phyloP scores from a whole-genome alignment of 2,113 vertebrate species.

The Gasterosteus aculeatus region DNA sequence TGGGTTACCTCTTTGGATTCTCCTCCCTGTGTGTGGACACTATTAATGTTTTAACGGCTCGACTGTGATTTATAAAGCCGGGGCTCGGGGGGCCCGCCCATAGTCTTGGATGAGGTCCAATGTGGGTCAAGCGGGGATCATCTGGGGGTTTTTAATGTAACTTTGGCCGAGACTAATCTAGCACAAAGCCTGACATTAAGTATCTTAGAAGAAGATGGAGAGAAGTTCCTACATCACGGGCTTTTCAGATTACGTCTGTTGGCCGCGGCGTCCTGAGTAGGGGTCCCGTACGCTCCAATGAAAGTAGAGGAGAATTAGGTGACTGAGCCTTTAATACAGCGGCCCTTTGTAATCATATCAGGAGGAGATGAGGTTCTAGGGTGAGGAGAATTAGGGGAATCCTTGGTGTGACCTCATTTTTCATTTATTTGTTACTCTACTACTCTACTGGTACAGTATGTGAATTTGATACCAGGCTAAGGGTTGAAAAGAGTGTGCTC shows the following conservation, averaged over 20 bases:
- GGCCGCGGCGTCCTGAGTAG: slow-evolving; percentile 56
- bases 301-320: slow-evolving; percentile 70
- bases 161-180: slow-evolving; percentile 75
- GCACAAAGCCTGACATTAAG: slow-evolving; percentile 74
- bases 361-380: slow-evolving; percentile 55
- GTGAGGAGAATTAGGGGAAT: slow-evolving; percentile 49
- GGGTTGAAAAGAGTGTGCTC: not conserved
- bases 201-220: slow-evolving; percentile 77
- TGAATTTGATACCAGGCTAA: not conserved
- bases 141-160: slow-evolving; percentile 66
- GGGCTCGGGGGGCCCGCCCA: slow-evolving; percentile 45
- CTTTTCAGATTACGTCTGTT: slow-evolving; percentile 76
- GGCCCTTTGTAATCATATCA: slow-evolving; percentile 68
- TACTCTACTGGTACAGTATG: not conserved
- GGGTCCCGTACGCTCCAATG: slow-evolving; percentile 61
- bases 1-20: slow-evolving; percentile 65
- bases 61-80: slow-evolving; percentile 61
- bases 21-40: slow-evolving; percentile 63
- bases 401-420: slow-evolving; percentile 63
- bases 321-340: slow-evolving; percentile 75
- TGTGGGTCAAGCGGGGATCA: slow-evolving; percentile 77
- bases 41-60: slow-evolving; percentile 71
- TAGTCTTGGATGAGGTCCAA: slow-evolving; percentile 65
- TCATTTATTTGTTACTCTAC: not conserved
- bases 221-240: slow-evolving; percentile 67